Evolutionary conservation across 35 echinoderm and acorn worm genomes (phyloP).

Genomic region (Strongylocentrotus purpuratus): DNA sequence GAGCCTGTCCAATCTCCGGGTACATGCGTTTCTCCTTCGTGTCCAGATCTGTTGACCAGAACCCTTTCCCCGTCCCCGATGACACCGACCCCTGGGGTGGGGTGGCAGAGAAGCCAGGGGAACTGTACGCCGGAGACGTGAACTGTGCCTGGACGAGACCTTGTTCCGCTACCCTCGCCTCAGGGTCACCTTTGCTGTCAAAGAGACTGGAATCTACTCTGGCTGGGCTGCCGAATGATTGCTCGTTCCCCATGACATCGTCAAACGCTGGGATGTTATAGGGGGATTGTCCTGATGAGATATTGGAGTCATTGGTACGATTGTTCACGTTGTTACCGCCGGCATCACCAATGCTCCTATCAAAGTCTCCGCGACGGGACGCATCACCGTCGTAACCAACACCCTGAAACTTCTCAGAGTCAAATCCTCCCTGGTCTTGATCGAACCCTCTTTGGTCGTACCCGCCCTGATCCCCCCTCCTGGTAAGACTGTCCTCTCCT

Average conservation of each 20-base stretch:
- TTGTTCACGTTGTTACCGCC: neutral
- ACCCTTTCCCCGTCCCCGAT: neutral
- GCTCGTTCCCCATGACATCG: neutral
- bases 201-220: neutral
- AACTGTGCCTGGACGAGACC: neutral
- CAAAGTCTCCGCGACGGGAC: neutral
- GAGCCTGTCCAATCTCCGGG: neutral
- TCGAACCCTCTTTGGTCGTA: conserved; percentile 5
- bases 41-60: neutral
- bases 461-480: neutral
- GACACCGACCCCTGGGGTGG: neutral
- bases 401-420: neutral
- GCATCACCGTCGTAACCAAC: neutral
- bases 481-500: neutral
- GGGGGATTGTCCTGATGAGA: neutral
- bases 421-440: neutral
- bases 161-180: neutral
- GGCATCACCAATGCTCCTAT: neutral
- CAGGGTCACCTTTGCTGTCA: neutral
- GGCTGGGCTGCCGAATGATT: neutral
- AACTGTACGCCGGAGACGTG: neutral
- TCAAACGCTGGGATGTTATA: conserved; percentile 23
- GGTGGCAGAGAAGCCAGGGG: neutral
- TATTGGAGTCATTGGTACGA: neutral
- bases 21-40: neutral